Conservation (phyloP, 2,888 invertebrate genomes). For the Cepaea hortensis region DNA sequence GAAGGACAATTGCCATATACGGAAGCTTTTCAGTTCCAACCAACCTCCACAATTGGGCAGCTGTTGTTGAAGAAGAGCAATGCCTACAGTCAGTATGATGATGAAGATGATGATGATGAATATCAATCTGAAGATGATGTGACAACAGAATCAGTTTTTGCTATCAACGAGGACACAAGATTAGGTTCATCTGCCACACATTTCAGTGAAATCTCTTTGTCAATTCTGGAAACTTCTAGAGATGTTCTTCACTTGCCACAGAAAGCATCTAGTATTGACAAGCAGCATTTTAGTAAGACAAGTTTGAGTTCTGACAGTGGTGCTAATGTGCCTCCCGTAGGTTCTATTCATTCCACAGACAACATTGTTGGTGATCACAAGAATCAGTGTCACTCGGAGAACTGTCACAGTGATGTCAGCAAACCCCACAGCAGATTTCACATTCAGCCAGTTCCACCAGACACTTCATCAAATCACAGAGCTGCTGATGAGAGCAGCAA, state of each 20-base stretch:
- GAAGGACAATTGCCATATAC: neutral
- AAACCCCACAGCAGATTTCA: neutral
- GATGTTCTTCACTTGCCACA: neutral
- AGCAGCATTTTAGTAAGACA: constrained; percentile 8
- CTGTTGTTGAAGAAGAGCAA: neutral
- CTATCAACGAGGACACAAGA: neutral
- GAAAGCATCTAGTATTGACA: neutral
- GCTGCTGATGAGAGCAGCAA: neutral
- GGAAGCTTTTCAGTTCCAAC: neutral
- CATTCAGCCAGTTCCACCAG: constrained; percentile 8
- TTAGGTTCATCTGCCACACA: neutral
- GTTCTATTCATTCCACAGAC: constrained; percentile 7
- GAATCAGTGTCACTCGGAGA: neutral
- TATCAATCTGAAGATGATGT: neutral
- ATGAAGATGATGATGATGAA: neutral
- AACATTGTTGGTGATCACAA: neutral
- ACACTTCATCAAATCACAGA: neutral
- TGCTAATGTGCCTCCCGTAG: neutral
- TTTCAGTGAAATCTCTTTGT: constrained; percentile 5
- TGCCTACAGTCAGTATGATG: neutral
- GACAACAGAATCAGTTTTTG: neutral
- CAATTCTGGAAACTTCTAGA: constrained; percentile 10
- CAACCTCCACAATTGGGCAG: constrained; percentile 8
- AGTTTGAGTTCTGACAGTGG: neutral
- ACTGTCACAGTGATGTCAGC: neutral